These are phyloP conservation scores for Drosophila helvetica DNA, from an alignment of 2,888 invertebrate genomes.

Conservation along the genomic window DNA sequence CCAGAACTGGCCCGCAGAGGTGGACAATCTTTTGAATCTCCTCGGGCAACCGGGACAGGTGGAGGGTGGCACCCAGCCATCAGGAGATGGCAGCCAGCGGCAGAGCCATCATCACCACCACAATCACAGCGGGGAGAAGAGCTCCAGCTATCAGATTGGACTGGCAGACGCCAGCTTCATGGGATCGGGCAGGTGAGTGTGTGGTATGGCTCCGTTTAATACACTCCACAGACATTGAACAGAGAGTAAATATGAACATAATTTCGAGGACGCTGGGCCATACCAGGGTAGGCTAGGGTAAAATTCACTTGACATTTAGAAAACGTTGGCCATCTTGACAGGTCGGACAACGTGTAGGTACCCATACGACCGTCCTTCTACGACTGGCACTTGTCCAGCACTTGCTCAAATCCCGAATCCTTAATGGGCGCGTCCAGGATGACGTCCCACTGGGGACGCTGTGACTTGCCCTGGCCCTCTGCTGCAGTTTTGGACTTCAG, in stretches of 20 bases:
- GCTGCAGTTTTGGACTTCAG: neutral
- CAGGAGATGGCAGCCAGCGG: conserved; percentile 13
- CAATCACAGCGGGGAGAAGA: conserved; percentile 72
- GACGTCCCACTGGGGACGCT: conserved; percentile 58
- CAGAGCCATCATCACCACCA: conserved; percentile 40
- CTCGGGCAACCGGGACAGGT: conserved; percentile 43
- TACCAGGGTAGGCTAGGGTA: neutral
- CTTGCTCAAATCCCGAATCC: conserved; percentile 50
- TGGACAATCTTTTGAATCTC: conserved; percentile 58
- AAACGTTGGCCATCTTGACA: conserved; percentile 52
- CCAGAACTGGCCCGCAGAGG: conserved; percentile 63
- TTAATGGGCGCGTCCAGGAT: neutral
- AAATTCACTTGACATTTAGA: conserved; percentile 28
- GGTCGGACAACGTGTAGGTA: conserved; percentile 50
- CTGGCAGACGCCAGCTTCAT: conserved; percentile 74
- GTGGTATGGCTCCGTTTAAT: neutral
- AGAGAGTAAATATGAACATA: conserved; percentile 48
- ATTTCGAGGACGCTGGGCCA: conserved; percentile 40
- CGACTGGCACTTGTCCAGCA: conserved; percentile 52
- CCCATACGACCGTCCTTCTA: conserved; percentile 8
- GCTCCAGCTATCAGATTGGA: conserved; percentile 79
- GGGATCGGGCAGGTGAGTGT: conserved; percentile 78
- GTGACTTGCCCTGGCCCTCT: conserved; percentile 31
- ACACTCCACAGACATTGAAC: neutral
- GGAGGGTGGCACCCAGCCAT: conserved; percentile 15